A percentile compares a stretch with the other conserved stretches of the same genome.
phyloP scores from a whole-genome alignment of 2,888 invertebrate species.

The Protophormia terraenovae region DNA sequence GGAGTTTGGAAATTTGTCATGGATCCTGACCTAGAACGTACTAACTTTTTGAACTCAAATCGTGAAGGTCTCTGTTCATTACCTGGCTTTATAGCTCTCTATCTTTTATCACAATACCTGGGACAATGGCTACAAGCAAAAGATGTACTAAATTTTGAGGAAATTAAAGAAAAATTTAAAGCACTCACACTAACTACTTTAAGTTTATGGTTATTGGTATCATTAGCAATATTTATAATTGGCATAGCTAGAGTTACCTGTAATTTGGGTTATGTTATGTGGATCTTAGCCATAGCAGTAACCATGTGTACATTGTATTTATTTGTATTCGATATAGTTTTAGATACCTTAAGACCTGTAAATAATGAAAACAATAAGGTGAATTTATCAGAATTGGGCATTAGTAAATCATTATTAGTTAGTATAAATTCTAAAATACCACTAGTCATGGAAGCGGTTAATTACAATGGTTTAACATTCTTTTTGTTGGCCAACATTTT shows the following conservation, averaged over 20 bases:
- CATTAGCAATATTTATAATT: slow-evolving; percentile 82
- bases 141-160: slow-evolving; percentile 73
- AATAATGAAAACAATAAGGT: background rate
- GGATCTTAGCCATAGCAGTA: slow-evolving; percentile 87
- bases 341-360: slow-evolving; percentile 64
- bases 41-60: slow-evolving; percentile 89
- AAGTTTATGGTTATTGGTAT: slow-evolving; percentile 81
- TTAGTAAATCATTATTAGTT: slow-evolving; percentile 1
- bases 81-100: slow-evolving; percentile 92
- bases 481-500: slow-evolving; percentile 92
- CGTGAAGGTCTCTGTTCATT: slow-evolving; percentile 94
- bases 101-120: slow-evolving; percentile 87
- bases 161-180: slow-evolving; percentile 73
- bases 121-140: slow-evolving; percentile 82
- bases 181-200: slow-evolving; percentile 72
- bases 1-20: slow-evolving; percentile 89
- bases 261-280: slow-evolving; percentile 91
- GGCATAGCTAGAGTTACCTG: slow-evolving; percentile 90
- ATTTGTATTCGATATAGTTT: slow-evolving; percentile 79
- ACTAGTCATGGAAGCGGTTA: slow-evolving; percentile 86
- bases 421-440: slow-evolving; percentile 80
- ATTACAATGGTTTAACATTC: slow-evolving; percentile 91
- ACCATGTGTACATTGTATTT: slow-evolving; percentile 86
- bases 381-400: slow-evolving; percentile 15
- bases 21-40: slow-evolving; percentile 82